Base-by-base conservation (phyloP, 2,113 vertebrate genomes). In the Ornithorhynchus anatinus region DNA sequence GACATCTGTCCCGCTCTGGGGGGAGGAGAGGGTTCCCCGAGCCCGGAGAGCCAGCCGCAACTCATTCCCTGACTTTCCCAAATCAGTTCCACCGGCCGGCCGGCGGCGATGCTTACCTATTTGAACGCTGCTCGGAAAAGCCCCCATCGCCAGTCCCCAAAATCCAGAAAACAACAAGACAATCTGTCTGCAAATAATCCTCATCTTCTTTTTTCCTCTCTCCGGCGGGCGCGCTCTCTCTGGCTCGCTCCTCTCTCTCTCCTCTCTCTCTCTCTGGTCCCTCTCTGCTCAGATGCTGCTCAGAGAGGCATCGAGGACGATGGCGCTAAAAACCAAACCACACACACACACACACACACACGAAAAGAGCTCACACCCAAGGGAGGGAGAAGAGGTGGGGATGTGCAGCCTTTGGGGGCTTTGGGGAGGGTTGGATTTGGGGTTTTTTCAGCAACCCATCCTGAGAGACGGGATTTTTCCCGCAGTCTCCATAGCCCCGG, bases 81-180 rank as follows among this genome's bases (percentile, higher is more conserved):
- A 61, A 22, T 2, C 8, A 12, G 53, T 71, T 25, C 1, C 66
- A 22, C 44, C 33, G 52, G 48, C 59, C 38, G 16, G 33, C 25
- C 67, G 76, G 35, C 42, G 53, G 75, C 72, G 69, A 56, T 69
- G 94, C 97, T 99, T 92, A 99, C 97, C 97, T 95, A 99, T 99
- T 92, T 99, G 97, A 82, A 99, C 97, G 63, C 96, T 98, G 96
- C 96, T 98, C 85, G 97, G 97, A 95, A 99, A 99, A 93, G 97
- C 97, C 94, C 97, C 97, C 89, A 97, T 94, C 86, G 94, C 92
- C 91, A 98, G 92, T 88, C 95, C 96, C 96, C 94, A 98, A 90
- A 98, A 96, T 93, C 95, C 94, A 88, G 96, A 96, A 94, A 96
- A 96, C 86, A 97, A 92, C 91, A 97, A 94, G 90, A 96, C 92